A percentile compares a stretch with the other conserved stretches of the same genome.
phyloP scores from a whole-genome alignment of 2,797 vertebrate genomes.

The Syngnathus acus region DNA sequence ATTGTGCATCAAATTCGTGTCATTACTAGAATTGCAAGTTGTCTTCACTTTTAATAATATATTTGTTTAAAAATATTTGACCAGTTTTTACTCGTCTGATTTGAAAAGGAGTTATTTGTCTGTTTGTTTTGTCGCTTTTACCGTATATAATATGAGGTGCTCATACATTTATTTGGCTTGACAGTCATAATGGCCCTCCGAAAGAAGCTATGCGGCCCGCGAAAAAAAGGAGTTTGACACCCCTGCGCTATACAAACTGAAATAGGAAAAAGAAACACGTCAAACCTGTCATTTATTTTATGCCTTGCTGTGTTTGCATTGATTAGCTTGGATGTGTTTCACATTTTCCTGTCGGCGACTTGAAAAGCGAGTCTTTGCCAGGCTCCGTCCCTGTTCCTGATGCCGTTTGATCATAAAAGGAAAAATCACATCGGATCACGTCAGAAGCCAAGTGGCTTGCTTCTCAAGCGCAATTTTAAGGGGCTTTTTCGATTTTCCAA shows the following conservation, averaged over 20 bases:
- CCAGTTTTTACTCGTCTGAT: too few species aligned
- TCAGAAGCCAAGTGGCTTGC: not conserved
- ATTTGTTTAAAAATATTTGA: too few species aligned
- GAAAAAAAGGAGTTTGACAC: too few species aligned
- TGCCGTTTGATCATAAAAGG: slow-evolving; percentile 2
- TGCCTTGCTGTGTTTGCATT: not conserved
- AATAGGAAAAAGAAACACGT: not conserved
- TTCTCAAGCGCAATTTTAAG: not conserved
- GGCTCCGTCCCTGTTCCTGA: not conserved
- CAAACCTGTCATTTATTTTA: not conserved
- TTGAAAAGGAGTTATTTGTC: too few species aligned
- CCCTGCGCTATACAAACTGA: not conserved
- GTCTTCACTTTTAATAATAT: too few species aligned
- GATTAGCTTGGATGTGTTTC: not conserved
- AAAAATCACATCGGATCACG: not conserved
- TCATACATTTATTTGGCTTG: too few species aligned
- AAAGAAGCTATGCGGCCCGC: too few species aligned
- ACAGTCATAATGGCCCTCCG: too few species aligned
- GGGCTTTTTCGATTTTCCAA: not conserved
- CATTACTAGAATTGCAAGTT: too few species aligned
- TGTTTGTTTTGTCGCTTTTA: too few species aligned
- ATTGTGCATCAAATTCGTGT: too few species aligned
- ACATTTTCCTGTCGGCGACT: not conserved
- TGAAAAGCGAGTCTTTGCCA: not conserved
- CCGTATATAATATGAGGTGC: too few species aligned